Evolutionary conservation across 1,140 invertebrate genomes (phyloP).

Genomic region (Lepidurus packardi): DNA sequence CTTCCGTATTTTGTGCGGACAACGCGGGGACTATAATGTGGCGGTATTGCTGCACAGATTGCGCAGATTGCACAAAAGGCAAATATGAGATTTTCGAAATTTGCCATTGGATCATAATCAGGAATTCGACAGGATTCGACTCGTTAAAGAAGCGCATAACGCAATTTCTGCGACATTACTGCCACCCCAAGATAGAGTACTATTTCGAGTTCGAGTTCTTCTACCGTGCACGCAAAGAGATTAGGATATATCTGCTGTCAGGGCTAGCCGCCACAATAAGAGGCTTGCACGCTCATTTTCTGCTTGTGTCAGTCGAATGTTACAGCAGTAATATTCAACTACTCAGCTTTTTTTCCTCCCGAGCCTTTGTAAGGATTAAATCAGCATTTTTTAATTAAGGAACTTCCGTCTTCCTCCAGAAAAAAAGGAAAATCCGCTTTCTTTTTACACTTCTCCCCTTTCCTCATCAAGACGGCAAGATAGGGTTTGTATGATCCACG

Average conservation of each 20-base stretch:
- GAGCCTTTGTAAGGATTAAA: not conserved
- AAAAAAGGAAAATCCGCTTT: not conserved
- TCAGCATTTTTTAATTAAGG: slow-evolving; percentile 13
- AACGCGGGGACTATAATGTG: not conserved
- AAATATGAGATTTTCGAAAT: not conserved
- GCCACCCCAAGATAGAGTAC: too few species aligned
- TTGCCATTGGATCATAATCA: slow-evolving; percentile 5
- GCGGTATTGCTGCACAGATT: not conserved
- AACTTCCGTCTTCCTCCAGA: not conserved
- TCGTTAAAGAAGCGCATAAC: too few species aligned
- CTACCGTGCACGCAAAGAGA: too few species aligned
- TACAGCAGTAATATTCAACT: not conserved
- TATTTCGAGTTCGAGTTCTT: too few species aligned
- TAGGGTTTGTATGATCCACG: not conserved
- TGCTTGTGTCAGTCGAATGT: not conserved
- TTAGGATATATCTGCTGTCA: not conserved
- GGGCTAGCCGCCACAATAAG: not conserved
- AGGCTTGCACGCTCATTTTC: not conserved
- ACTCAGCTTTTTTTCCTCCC: not conserved
- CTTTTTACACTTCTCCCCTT: not conserved
- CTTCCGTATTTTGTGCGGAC: not conserved
- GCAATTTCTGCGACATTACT: too few species aligned
- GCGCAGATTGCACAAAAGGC: not conserved
- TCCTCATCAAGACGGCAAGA: too few species aligned
- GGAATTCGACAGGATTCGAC: not conserved